Evolutionary conservation across 92 coral and sea anemone genomes (phyloP).

Genomic region (Bergia sp.): DNA sequence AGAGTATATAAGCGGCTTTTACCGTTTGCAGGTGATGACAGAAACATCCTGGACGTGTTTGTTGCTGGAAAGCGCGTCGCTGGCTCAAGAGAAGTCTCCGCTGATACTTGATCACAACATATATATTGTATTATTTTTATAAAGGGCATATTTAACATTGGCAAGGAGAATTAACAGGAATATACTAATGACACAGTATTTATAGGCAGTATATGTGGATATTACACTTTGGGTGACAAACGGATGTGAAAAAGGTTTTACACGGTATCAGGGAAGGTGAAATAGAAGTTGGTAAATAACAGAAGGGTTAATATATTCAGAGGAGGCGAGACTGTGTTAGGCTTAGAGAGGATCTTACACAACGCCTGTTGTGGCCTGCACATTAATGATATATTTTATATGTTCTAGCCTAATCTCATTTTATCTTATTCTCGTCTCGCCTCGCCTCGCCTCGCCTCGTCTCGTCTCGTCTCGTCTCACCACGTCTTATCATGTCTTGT

Average conservation of each 20-base stretch:
- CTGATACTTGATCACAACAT: too few relatives aligned
- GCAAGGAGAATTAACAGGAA: neutral
- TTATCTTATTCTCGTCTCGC: neutral
- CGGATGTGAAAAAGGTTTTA: neutral
- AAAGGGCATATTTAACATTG: neutral
- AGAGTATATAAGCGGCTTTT: neutral
- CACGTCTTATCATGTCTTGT: too few relatives aligned
- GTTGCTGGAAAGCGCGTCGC: constrained; percentile 78
- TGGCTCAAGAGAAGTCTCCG: constrained; percentile 39
- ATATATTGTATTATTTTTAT: neutral
- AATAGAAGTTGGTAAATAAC: too few relatives aligned
- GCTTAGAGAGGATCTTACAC: neutral
- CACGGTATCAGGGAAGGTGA: neutral
- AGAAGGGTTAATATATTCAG: neutral
- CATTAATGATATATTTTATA: neutral
- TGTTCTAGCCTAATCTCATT: neutral
- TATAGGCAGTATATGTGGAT: neutral
- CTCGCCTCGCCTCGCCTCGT: too few relatives aligned
- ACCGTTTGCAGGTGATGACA: constrained; percentile 66
- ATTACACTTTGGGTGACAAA: too few relatives aligned
- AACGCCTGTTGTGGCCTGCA: neutral
- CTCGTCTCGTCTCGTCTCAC: too few relatives aligned
- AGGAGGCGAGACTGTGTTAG: neutral
- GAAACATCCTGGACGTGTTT: constrained; percentile 73
- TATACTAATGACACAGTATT: neutral